These are phyloP conservation scores for Microctonus hyperodae DNA, from an alignment of 2,888 invertebrate species.

Conservation along the genomic window DNA sequence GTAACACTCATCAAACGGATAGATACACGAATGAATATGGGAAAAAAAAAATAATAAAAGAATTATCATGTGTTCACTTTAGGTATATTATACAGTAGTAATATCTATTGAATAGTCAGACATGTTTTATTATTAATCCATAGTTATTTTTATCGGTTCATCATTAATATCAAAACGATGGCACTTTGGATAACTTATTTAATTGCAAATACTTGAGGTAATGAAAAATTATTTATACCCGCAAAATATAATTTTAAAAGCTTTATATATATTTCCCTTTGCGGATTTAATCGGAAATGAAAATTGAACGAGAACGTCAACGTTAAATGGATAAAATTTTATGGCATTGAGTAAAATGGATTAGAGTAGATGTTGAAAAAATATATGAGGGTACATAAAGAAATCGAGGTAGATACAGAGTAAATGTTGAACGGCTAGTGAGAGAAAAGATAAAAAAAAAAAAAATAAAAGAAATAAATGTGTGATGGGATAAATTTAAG, in stretches of 20 bases:
- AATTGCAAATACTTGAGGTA: too few species aligned
- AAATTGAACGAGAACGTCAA: constrained; percentile 12
- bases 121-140: too few species aligned
- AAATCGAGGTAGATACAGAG: not conserved
- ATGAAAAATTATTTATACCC: constrained; percentile 14
- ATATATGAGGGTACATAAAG: not conserved
- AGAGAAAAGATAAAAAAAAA: not conserved
- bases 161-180: too few species aligned
- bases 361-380: not conserved
- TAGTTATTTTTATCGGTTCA: too few species aligned
- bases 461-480: not conserved
- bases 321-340: constrained; percentile 13
- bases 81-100: not conserved
- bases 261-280: too few species aligned
- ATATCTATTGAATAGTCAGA: too few species aligned
- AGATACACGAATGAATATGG: not conserved
- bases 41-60: not conserved
- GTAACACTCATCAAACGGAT: not conserved
- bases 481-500: not conserved
- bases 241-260: too few species aligned
- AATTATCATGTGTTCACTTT: not conserved
- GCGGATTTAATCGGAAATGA: too few species aligned
- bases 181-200: too few species aligned
- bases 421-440: not conserved
- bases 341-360: not conserved